phyloP scores from a whole-genome alignment of 2,797 vertebrate species.

The Sebastes taczanowskii region DNA sequence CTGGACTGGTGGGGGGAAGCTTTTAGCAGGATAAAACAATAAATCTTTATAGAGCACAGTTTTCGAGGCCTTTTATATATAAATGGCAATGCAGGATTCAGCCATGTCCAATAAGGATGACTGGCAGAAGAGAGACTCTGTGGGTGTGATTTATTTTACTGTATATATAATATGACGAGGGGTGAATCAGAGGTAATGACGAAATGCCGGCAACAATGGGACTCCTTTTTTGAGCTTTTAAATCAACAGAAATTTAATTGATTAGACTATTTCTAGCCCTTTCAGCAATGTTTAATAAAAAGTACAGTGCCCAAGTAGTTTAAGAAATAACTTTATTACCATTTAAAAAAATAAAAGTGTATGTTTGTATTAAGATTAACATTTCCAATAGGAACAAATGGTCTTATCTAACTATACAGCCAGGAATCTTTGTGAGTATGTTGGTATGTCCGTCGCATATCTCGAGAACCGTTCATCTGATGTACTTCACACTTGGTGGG shows the following conservation, averaged over 20 bases:
- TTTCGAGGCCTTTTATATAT: conserved; percentile 20
- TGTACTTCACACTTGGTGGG: too few relatives aligned
- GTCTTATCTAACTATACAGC: neutral
- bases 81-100: conserved; percentile 10
- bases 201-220: neutral
- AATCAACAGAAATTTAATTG: neutral
- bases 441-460: too few relatives aligned
- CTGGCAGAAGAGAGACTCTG: neutral
- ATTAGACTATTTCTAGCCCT: neutral
- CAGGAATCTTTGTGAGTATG: too few relatives aligned
- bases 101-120: conserved; percentile 10
- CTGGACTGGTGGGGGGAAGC: neutral
- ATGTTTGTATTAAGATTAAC: neutral
- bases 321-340: neutral
- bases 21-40: conserved; percentile 38
- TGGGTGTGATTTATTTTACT: neutral
- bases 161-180: neutral
- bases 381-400: neutral
- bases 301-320: too few relatives aligned
- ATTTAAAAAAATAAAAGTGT: neutral
- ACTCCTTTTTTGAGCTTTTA: conserved; percentile 3
- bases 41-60: conserved; percentile 4
- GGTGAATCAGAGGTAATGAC: neutral
- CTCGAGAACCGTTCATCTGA: too few relatives aligned
- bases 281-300: neutral